Base-by-base conservation (phyloP, 2,888 invertebrate species). In the Meliscaeva auricollis region DNA sequence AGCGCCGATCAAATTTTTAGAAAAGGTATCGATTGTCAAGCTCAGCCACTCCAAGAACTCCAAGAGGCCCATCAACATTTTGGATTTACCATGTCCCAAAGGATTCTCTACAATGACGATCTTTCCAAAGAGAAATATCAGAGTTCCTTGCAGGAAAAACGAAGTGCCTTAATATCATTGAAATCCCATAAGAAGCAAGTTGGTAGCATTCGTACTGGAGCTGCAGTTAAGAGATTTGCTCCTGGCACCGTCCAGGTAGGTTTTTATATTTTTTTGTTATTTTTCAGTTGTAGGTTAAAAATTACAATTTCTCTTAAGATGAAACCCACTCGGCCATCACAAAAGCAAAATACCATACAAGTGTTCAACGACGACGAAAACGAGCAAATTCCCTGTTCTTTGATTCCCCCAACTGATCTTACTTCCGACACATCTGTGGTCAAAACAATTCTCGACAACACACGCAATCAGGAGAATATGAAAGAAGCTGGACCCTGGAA, bases 1-100 rank as follows among this genome's bases (percentile, higher is more conserved):
- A 95, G 95, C 89, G 98, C 98, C 0, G 96, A 97, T 91, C 94
- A 95, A 88, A 95, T 98, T 26, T 97, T 96, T 90, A 93, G 95
- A 89, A 92, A 95, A 88, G 98, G 98, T 1, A 93, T 97, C 52
- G 93, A 94, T 58, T 94, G 95, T 68, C 93, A 94, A 41, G 98
- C 98, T 1, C 95, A 97, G 89, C 98, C 98, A 0, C 91, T 94
- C 46, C 96, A 97, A 87, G 95, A 96, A 89, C 92, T 97, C 15
- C 94, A 95, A 88, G 94, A 94, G 88, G 96, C 96, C 1, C 95
- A 96, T 90, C 94, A 94, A 94, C 95, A 93, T 93, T 94, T 93
- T 81, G 91, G 90, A 26, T 90, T 90, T 68, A 87, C 89, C 13
- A 89, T 92, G 70, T 90, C 90, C 1, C 91, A 92, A 78, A 89